Evolutionary conservation across 1,140 invertebrate genomes (phyloP).

Genomic region (Coenobita brevimanus): DNA sequence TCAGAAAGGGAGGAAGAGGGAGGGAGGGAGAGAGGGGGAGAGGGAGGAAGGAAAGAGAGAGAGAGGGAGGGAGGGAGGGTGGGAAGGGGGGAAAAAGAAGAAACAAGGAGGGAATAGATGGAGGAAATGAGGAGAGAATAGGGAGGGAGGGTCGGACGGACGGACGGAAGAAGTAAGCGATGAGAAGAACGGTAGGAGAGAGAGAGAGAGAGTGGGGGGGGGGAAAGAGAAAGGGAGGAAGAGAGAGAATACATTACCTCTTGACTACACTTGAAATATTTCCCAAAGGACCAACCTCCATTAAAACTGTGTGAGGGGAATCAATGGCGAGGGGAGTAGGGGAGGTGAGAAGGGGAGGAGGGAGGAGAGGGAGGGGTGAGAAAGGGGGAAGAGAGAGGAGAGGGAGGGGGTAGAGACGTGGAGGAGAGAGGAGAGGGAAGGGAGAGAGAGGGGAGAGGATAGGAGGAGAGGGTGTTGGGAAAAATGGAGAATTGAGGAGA

Average conservation of each 20-base stretch:
- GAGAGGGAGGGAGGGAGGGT: not conserved
- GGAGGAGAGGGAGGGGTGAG: not conserved
- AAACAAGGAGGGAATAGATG: not conserved
- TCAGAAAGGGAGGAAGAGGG: not conserved
- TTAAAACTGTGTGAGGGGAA: conserved; percentile 44
- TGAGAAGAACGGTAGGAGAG: not conserved
- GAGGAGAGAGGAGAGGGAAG: not conserved
- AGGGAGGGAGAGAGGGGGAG: not conserved
- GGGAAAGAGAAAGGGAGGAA: not conserved
- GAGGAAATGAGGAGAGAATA: not conserved
- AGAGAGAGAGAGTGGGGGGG: conserved; percentile 11
- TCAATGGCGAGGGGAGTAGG: too few relatives aligned
- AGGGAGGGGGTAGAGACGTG: conserved; percentile 9
- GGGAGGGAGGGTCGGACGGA: not conserved
- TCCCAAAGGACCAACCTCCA: conserved; percentile 47
- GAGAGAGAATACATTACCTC: conserved; percentile 47
- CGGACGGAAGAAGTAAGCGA: conserved; percentile 14
- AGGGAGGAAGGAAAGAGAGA: not conserved
- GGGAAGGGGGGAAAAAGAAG: not conserved
- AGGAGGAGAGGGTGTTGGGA: conserved; percentile 33
- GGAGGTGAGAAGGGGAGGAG: not conserved
- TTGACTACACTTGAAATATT: conserved; percentile 61
- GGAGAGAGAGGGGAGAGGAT: not conserved
- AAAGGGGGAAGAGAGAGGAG: conserved; percentile 4
- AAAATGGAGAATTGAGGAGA: too few relatives aligned